Conservation (phyloP, 2,113 vertebrate species). For the Amblyopsis rosae region DNA sequence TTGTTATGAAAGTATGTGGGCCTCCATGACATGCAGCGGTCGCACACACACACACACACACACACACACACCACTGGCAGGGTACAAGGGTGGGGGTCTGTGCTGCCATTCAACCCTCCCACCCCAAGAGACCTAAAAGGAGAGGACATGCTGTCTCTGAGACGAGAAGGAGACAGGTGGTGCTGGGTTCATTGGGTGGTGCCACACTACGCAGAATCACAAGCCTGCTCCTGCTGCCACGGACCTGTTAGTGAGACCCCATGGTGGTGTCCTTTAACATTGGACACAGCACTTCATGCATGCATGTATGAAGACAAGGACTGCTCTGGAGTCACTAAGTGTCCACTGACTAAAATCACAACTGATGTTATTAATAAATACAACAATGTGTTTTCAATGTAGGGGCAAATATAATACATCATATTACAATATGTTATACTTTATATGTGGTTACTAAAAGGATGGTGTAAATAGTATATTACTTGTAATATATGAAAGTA, state of each 20-base stretch:
- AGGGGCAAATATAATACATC: too few species aligned
- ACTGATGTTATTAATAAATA: too few species aligned
- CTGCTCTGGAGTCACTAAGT: constrained; percentile 3
- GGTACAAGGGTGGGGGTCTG: constrained; percentile 18
- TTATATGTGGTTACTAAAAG: too few species aligned
- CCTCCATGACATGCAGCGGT: constrained; percentile 27
- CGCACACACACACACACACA: constrained; percentile 2
- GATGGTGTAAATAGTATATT: too few species aligned
- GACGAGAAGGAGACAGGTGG: constrained; percentile 85
- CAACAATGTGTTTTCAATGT: too few species aligned
- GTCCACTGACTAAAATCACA: neutral
- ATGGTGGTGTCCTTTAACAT: constrained; percentile 60
- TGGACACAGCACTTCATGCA: constrained; percentile 62
- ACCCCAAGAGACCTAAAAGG: constrained; percentile 81
- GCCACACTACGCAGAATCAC: constrained; percentile 60
- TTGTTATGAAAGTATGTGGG: constrained; percentile 32
- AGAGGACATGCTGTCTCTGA: constrained; percentile 76
- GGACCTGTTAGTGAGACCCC: constrained; percentile 49
- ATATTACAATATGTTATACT: too few species aligned
- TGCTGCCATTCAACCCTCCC: constrained; percentile 39
- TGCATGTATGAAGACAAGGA: constrained; percentile 28
- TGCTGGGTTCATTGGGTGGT: constrained; percentile 63
- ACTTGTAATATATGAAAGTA: too few species aligned
- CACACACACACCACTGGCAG: constrained; percentile 15
- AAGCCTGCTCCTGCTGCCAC: constrained; percentile 41